Conservation (phyloP, 2,113 vertebrate species). For the Notechis scutatus region DNA sequence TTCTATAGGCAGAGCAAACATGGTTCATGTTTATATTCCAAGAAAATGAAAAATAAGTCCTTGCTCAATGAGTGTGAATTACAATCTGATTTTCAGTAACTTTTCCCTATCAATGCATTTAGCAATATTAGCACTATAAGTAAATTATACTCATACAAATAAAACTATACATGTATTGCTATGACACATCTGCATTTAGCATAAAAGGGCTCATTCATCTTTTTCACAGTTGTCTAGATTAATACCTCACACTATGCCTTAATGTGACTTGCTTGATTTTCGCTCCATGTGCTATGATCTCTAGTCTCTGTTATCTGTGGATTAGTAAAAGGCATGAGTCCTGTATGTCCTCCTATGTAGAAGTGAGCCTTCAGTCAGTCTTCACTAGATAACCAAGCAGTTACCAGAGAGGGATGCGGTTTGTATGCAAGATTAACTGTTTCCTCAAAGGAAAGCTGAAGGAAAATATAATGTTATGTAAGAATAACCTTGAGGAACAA, state of each 20-base stretch:
- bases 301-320: background rate
- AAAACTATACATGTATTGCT: background rate
- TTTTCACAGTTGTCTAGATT: background rate
- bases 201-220: background rate
- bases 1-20: slow-evolving; percentile 29
- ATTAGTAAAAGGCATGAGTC: background rate
- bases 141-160: background rate
- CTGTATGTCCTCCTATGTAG: background rate
- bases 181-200: background rate
- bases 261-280: background rate
- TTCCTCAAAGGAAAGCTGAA: background rate
- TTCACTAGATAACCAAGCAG: background rate
- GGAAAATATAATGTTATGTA: background rate
- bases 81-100: background rate
- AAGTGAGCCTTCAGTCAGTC: background rate
- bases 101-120: background rate
- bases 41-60: slow-evolving; percentile 4
- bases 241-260: background rate
- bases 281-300: background rate
- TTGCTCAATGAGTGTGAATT: background rate
- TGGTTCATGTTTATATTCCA: slow-evolving; percentile 36
- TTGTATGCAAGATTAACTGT: background rate
- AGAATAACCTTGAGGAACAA: background rate
- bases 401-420: background rate
- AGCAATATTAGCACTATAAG: background rate